Conservation (phyloP, 2,797 vertebrate genomes). For the Tympanoctomys barrerae region DNA sequence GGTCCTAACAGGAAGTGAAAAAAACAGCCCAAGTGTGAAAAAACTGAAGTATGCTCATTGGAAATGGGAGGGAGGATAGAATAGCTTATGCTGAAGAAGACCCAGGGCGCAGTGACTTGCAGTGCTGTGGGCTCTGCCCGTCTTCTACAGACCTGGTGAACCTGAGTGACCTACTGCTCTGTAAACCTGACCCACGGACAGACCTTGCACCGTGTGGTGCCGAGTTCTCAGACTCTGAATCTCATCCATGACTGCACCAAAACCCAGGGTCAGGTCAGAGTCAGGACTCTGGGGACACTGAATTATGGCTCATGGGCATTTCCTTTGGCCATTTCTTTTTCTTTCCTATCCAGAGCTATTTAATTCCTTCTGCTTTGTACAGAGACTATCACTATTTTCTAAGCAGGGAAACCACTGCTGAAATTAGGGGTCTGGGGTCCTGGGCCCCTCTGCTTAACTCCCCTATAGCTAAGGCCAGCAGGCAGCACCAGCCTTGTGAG, state of each 20-base stretch:
- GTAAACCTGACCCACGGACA: rapidly evolving
- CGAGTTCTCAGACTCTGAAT: background rate
- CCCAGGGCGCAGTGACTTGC: rapidly evolving
- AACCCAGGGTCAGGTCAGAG: background rate
- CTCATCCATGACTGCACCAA: rapidly evolving
- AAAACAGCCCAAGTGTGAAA: background rate
- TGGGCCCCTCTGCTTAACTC: background rate
- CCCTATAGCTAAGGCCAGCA: slow-evolving; percentile 18
- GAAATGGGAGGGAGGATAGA: background rate
- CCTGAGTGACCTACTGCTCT: background rate
- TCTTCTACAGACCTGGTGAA: background rate
- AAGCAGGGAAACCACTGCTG: slow-evolving; percentile 8
- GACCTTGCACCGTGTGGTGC: background rate
- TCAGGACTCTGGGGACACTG: too few relatives aligned
- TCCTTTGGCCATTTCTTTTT: background rate
- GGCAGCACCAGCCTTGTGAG: background rate
- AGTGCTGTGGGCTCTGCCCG: background rate
- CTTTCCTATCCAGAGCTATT: background rate
- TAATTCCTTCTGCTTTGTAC: background rate
- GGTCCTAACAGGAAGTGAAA: rapidly evolving
- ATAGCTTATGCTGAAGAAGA: background rate
- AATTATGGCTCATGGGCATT: background rate
- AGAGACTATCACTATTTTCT: slow-evolving; percentile 4
- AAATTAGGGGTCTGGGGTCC: background rate
- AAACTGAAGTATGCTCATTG: background rate